Evolutionary conservation across 2,797 vertebrate genomes (phyloP).

Genomic region (Hylomyscus alleni): DNA sequence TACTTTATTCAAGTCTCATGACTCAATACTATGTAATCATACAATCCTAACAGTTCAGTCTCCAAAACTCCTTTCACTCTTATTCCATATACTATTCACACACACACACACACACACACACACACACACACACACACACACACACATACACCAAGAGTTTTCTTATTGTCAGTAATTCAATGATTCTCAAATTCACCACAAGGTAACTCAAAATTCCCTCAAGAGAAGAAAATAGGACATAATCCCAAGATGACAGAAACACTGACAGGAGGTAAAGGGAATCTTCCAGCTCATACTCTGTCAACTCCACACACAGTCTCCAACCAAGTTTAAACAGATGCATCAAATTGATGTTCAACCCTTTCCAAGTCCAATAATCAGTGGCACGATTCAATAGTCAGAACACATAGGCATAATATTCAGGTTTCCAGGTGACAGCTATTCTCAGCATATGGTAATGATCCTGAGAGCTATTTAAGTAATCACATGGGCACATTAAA

Average conservation of each 20-base stretch:
- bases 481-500: not conserved
- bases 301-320: not conserved
- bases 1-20: not conserved
- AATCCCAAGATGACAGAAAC: not conserved
- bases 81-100: not conserved
- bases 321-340: not conserved
- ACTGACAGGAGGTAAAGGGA: not conserved
- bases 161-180: not conserved
- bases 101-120: not conserved
- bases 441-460: not conserved
- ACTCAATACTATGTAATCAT: not conserved
- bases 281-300: not conserved
- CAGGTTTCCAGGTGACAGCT: slow-evolving; percentile 21
- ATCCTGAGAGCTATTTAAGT: slow-evolving; percentile 22
- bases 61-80: not conserved
- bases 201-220: not conserved
- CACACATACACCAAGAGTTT: not conserved
- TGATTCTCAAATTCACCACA: not conserved
- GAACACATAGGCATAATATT: not conserved
- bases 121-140: not conserved
- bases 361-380: slow-evolving; percentile 22
- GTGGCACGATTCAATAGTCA: not conserved
- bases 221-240: not conserved
- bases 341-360: not conserved
- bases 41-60: not conserved